phyloP scores from a whole-genome alignment of 2,888 invertebrate genomes.

The Rotaria macrura region DNA sequence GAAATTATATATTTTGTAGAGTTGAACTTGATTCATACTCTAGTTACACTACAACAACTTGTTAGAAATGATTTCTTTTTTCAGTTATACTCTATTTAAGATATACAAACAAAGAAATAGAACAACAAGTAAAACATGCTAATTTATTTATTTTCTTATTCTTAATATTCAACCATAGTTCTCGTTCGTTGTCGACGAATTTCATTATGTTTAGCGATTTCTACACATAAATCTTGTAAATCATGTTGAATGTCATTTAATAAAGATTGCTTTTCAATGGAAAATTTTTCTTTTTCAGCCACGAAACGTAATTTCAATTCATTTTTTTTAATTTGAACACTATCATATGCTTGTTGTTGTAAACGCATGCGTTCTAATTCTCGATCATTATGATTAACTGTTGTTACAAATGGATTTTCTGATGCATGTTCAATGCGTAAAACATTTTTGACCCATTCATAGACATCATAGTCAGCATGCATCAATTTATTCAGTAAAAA shows the following conservation, averaged over 20 bases:
- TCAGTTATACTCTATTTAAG: background rate
- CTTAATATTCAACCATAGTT: background rate
- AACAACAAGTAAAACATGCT: background rate
- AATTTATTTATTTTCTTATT: background rate
- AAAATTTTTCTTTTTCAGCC: background rate
- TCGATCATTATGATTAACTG: background rate
- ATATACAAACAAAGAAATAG: background rate
- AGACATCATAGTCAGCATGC: background rate
- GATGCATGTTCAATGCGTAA: background rate
- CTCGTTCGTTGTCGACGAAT: background rate
- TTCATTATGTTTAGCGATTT: background rate
- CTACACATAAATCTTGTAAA: background rate
- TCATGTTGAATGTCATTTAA: background rate
- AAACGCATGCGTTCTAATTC: background rate
- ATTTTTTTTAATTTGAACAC: background rate
- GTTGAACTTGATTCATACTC: background rate
- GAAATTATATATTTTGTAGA: background rate
- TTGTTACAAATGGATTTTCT: background rate
- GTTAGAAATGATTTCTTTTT: background rate
- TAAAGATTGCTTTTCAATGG: background rate
- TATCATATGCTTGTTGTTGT: background rate
- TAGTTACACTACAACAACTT: background rate
- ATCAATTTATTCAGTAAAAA: conserved; percentile 1
- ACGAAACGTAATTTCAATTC: conserved; percentile 9
- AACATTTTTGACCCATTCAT: background rate